Base-by-base conservation (phyloP, 2,113 vertebrate species). In the Entosphenus tridentatus region DNA sequence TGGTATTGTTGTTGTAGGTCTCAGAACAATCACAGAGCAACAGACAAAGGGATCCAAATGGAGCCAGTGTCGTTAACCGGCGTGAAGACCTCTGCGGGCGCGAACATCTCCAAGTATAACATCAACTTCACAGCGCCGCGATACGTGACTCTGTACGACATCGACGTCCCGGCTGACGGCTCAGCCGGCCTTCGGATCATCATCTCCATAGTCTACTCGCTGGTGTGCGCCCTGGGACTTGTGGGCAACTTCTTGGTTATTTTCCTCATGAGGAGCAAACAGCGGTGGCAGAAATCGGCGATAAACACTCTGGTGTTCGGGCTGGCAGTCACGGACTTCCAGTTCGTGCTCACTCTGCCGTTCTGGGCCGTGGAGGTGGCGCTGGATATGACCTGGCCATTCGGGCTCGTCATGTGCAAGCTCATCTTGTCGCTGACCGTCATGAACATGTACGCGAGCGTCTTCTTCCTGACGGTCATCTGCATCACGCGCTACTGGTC, bases 381-480 rank as follows among this genome's bases (percentile, higher is more conserved):
- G 0, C 73, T 93, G 72, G 93, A 97, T 78, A 96, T 96, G 77
- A 85, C 80, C 6, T 93, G 93, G 93, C 84, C 85, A 11, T 96
- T 95, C 0, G 93, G 93, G 3, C 85, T 81, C 70, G 83, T 84
- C 9, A 92, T 96, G 90, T 97, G 93, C 72, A 96, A 96, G 79
- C 85, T 90, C 0, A 86, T 96, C 5, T 89, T 87, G 0, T 82
- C 85, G 2, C 86, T 93, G 73, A 96, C 91, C 0, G 86, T 88
- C 2, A 86, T 89, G 83, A 96, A 91, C 77, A 96, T 96, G 93
- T 93, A 95, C 9, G 91, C 91, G 72, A 95, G 93, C 58, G 93
- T 97, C n/a, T 97, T 96, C 75, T 95, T 97, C 73, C 85, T 96
- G 57, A 96, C 90, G 0, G 86, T 88, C n/a, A 95, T 92, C 89